Evolutionary conservation across 2,113 vertebrate species (phyloP), one percentile per base, ranked within the genome.

Genomic region (Athene cunicularia): DNA sequence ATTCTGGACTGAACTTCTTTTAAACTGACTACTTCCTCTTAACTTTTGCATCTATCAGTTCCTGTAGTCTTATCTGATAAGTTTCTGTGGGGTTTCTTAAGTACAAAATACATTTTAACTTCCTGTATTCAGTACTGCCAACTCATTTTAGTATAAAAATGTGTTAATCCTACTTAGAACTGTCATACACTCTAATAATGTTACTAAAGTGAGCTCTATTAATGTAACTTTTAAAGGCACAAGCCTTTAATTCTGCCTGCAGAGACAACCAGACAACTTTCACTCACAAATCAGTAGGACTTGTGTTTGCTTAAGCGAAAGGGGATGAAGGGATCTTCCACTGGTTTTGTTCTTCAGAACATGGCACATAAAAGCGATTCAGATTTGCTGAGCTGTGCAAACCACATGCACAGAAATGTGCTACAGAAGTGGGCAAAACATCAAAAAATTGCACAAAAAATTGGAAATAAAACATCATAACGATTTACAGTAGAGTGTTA

Each of bases 81-180:
- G 23, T 68, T 83, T 93, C 39, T 49, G 39, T 41, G 20, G 28
- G n/a, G 8, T 80, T 91, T 89, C 28, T 49, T 60, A 83, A 88
- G 66, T 72, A 94, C 30, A 56, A 93, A 86, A 70, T 66, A 6
- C 5, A 86, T 63, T 91, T 81, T 88, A 84, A 91, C 71, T 95
- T 95, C 75, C 70, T 64, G 41, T 37, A 58, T 72, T 62, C 87
- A 91, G 45, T 30, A 47, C 84, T 95, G 89, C 67, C 87, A 97
- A 52, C 66, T 93, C 83, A 58, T 28, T 73, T 96, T 5, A 95
- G 63, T 33, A 77, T 52, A 87, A 82, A 89, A 91, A 60, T 47
- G 80, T 30, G 21, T 73, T 86, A 72, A 63, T 41, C 59, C 55
- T 90, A 39, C 77, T 62, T 83, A 59, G 71, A 93, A 28, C 73